Evolutionary conservation across 2,888 invertebrate species (phyloP).

Genomic region (Apamea crenata): DNA sequence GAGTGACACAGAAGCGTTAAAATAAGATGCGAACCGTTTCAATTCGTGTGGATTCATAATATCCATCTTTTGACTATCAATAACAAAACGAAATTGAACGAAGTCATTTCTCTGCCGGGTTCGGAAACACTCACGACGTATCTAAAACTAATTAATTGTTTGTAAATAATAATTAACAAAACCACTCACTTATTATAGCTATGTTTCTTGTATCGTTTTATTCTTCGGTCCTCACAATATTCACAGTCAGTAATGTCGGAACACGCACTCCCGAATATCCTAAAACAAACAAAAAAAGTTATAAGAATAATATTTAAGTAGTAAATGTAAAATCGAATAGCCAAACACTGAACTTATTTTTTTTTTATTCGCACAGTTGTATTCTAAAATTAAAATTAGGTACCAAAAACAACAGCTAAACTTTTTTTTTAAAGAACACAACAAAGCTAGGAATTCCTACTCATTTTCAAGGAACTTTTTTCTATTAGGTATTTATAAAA

Average conservation of each 20-base stretch:
- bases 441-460: neutral
- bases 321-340: no score
- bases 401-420: neutral
- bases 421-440: neutral
- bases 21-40: neutral
- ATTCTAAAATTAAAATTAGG: neutral
- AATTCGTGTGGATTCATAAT: neutral
- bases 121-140: neutral
- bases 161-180: neutral
- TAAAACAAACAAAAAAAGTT: slow-evolving; percentile 66
- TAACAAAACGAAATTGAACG: neutral
- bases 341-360: neutral
- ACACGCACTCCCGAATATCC: slow-evolving; percentile 82
- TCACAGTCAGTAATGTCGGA: slow-evolving; percentile 88
- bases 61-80: neutral
- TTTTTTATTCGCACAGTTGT: neutral
- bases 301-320: neutral
- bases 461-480: neutral
- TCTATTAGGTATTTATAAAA: neutral
- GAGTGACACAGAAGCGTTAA: neutral
- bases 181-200: slow-evolving; percentile 68
- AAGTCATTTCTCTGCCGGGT: neutral
- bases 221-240: slow-evolving; percentile 76
- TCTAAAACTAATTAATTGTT: neutral
- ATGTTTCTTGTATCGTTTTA: slow-evolving; percentile 59